A percentile compares a stretch with the other conserved stretches of the same genome.
phyloP scores from a whole-genome alignment of 2,113 vertebrate species.

The Chrysochloris asiatica region DNA sequence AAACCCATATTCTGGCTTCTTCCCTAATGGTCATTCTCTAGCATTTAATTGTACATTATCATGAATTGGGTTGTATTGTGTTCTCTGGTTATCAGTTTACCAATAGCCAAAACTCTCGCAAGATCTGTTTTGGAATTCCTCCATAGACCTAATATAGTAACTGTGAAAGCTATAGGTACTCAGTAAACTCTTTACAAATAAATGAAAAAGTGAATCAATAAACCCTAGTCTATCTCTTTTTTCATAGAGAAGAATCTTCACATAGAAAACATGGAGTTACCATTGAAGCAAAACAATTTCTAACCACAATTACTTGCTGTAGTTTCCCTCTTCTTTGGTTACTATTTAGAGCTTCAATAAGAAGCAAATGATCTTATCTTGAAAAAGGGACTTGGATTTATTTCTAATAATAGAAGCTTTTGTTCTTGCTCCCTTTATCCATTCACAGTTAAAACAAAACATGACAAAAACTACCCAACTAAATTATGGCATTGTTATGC shows the following conservation, averaged over 20 bases:
- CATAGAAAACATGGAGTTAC: background rate
- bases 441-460: constrained; percentile 45
- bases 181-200: constrained; percentile 13
- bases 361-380: constrained; percentile 62
- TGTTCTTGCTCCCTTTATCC: background rate
- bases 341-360: constrained; percentile 53
- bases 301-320: constrained; percentile 41
- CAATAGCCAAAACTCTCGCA: constrained; percentile 1
- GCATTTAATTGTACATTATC: background rate
- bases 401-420: constrained; percentile 63
- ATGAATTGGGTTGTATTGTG: background rate
- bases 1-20: background rate
- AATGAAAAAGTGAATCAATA: background rate
- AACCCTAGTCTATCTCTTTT: background rate
- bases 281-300: constrained; percentile 59
- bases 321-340: constrained; percentile 47
- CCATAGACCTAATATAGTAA: background rate
- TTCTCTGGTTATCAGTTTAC: background rate
- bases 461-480: background rate
- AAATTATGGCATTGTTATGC: background rate
- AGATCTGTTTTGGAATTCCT: background rate
- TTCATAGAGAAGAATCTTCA: constrained; percentile 45
- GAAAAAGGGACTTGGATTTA: constrained; percentile 20
- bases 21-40: background rate
- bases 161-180: background rate